Conservation (phyloP, 2,888 invertebrate genomes). For the Thecocarcelia acutangulata region DNA sequence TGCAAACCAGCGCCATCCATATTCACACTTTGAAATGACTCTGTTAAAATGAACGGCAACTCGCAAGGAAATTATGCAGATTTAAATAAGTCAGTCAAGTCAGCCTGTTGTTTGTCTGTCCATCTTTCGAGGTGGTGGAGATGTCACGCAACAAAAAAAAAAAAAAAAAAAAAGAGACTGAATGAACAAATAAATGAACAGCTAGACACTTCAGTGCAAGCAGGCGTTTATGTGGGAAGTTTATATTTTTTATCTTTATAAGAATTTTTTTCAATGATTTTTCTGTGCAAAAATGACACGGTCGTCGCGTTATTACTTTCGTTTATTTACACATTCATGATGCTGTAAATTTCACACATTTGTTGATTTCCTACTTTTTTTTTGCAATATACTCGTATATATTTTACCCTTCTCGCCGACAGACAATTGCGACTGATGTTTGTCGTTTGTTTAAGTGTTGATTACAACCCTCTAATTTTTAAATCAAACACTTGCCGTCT, state of each 20-base stretch:
- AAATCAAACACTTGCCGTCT: slow-evolving; percentile 60
- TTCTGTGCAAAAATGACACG: slow-evolving; percentile 59
- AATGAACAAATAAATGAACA: slow-evolving; percentile 54
- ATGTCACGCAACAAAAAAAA: slow-evolving; percentile 45
- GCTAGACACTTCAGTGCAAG: slow-evolving; percentile 45
- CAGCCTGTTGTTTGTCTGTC: slow-evolving; percentile 27
- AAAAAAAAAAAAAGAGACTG: slow-evolving; percentile 16
- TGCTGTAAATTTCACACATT: slow-evolving; percentile 65
- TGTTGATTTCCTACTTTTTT: slow-evolving; percentile 23
- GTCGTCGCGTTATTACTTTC: slow-evolving; percentile 56
- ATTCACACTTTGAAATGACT: slow-evolving; percentile 62
- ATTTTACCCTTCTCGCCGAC: slow-evolving; percentile 19
- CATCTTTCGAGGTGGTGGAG: slow-evolving; percentile 32
- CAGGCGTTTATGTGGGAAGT: slow-evolving; percentile 19
- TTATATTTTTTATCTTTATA: slow-evolving; percentile 36
- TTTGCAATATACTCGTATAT: slow-evolving; percentile 58
- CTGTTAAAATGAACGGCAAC: slow-evolving; percentile 31
- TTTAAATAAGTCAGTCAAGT: slow-evolving; percentile 73
- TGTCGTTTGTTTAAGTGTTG: slow-evolving; percentile 48
- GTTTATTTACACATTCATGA: slow-evolving; percentile 65
- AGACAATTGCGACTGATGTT: slow-evolving; percentile 42
- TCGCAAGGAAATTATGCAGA: slow-evolving; percentile 74
- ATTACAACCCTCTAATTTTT: slow-evolving; percentile 60
- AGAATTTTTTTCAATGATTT: slow-evolving; percentile 25
- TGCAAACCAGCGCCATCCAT: slow-evolving; percentile 39